Evolutionary conservation across 2,797 vertebrate genomes (phyloP), one percentile per base, ranked within the genome.

Genomic region (Sarcoramphus papa): DNA sequence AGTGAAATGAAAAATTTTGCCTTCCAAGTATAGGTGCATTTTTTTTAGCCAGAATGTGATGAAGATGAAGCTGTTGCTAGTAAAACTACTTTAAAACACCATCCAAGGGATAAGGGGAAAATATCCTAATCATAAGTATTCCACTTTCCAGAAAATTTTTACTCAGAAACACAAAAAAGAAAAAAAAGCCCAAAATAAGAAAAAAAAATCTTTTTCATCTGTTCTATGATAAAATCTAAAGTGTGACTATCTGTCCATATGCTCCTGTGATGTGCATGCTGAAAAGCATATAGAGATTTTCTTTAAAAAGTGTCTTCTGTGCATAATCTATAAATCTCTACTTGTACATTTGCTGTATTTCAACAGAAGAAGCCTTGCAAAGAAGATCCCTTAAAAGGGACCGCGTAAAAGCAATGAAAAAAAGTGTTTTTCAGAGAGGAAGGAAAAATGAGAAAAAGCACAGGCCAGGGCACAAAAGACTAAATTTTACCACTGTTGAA

Each of bases 221-320:
- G 37, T 30, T 94, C 9, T 53, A 10, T 60, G 40, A 73, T 82
- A 77, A 95, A 95, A 86, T 88, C 62, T 27, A 28, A 94, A 95
- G 81, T 88, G 67, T 84, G 75, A 70, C 75, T 95, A n/a, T 85
- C 47, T 79, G 45, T 68, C 88, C 77, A 63, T 93, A 90, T 95
- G 76, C 27, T 92, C 47, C 57, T 76, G 30, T 91, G 48, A 93
- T 77, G 56, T 79, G 48, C 7, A 84, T 74, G 54, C 40, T 3
- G 27, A 89, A 94, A 33, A 80, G 35, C 83, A 82, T 64, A 79
- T 16, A 94, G 75, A 84, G 53, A 47, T 85, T 91, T 75, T 91
- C 50, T 90, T 85, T 75, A 19, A n/a, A 78, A 79, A 74, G 14
- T 78, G 63, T 91, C 56, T 91, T 88, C 45, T 86, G 20, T 84